phyloP scores from a whole-genome alignment of 2,113 vertebrate species.

The Natator depressus region DNA sequence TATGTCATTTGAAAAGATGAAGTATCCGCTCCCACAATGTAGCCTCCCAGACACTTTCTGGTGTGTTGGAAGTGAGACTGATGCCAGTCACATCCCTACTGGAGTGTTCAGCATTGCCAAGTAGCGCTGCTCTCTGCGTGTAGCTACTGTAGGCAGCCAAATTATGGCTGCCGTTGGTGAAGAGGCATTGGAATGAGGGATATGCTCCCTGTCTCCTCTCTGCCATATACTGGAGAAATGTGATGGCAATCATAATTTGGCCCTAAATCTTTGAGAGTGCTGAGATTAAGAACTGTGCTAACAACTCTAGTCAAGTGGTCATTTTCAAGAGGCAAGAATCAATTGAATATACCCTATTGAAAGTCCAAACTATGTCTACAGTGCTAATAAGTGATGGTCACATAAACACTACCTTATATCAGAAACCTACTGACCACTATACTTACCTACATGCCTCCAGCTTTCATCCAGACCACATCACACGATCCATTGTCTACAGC shows the following conservation, averaged over 20 bases:
- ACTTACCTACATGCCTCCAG: no score
- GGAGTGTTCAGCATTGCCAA: slow-evolving; percentile 21
- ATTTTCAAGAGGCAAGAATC: slow-evolving; percentile 29
- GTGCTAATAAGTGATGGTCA: no score
- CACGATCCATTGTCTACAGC: no score
- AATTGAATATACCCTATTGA: neutral
- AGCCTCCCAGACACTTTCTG: slow-evolving; percentile 33
- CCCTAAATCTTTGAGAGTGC: neutral
- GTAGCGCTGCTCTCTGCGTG: neutral
- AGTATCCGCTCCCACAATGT: slow-evolving; percentile 8
- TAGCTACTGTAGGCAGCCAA: neutral
- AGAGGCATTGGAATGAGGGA: neutral
- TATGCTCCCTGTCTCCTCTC: neutral
- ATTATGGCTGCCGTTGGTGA: neutral
- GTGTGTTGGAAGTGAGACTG: slow-evolving; percentile 54
- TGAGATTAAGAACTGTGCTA: slow-evolving; percentile 34
- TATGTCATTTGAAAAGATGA: slow-evolving; percentile 18
- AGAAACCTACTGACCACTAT: no score
- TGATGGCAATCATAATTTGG: neutral
- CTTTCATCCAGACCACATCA: no score
- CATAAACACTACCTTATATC: no score
- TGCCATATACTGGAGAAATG: fast-evolving
- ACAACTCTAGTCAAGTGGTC: neutral
- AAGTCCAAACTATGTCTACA: slow-evolving; percentile 36
- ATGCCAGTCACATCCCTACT: neutral